Conservation (phyloP, 1,140 invertebrate species). For the Thaumatotibia leucotreta region DNA sequence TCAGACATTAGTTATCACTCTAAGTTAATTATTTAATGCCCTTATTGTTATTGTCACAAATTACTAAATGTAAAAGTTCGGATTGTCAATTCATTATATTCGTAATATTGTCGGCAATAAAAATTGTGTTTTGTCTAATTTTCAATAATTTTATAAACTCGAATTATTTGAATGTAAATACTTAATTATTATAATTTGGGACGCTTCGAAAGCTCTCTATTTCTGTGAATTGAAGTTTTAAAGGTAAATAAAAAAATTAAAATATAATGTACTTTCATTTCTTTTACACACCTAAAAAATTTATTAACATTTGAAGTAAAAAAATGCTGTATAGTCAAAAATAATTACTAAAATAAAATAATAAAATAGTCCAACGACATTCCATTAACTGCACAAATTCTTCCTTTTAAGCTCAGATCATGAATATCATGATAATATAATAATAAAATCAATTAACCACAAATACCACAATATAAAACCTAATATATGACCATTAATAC, state of each 20-base stretch:
- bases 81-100: neutral
- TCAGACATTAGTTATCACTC: neutral
- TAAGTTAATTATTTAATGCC: neutral
- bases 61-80: too few relatives aligned
- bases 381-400: too few relatives aligned
- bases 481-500: too few relatives aligned
- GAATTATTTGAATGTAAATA: neutral
- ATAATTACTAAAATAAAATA: too few relatives aligned
- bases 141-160: neutral
- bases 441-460: too few relatives aligned
- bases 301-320: too few relatives aligned
- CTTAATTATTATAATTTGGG: neutral
- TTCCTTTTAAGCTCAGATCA: too few relatives aligned
- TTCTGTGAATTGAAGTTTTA: neutral
- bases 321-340: neutral
- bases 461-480: too few relatives aligned
- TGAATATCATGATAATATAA: too few relatives aligned
- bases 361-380: too few relatives aligned
- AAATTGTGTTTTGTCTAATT: neutral
- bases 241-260: neutral
- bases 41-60: neutral
- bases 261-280: neutral
- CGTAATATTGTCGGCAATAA: neutral
- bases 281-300: neutral
- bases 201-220: conserved; percentile 11